Conservation (phyloP, 2,113 vertebrate genomes). For the Balaeniceps rex region DNA sequence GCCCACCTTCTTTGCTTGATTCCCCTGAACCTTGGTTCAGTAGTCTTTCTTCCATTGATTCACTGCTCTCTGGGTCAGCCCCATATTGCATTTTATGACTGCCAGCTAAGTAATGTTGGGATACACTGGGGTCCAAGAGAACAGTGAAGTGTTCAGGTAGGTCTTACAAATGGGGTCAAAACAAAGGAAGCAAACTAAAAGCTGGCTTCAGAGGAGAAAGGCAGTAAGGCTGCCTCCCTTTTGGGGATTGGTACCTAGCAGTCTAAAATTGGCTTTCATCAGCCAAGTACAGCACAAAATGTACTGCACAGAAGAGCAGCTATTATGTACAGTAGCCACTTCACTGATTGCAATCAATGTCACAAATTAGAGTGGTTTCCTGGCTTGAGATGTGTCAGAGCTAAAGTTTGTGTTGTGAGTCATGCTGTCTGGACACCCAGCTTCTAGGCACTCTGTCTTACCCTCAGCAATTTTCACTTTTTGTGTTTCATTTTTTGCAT, state of each 20-base stretch:
- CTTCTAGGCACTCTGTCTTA: background rate
- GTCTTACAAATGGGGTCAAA: background rate
- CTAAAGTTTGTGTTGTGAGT: background rate
- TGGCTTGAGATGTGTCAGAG: slow-evolving; percentile 15
- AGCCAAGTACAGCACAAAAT: slow-evolving; percentile 10
- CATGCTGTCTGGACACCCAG: background rate
- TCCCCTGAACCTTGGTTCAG: background rate
- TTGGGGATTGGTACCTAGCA: background rate
- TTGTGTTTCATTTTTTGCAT: background rate
- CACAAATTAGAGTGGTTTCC: slow-evolving; percentile 59
- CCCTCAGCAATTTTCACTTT: background rate
- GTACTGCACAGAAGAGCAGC: slow-evolving; percentile 7
- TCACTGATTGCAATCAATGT: slow-evolving; percentile 69
- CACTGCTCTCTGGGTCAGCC: background rate
- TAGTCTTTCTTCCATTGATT: background rate
- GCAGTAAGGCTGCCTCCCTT: background rate
- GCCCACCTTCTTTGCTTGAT: background rate
- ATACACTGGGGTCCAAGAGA: background rate
- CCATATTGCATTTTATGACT: background rate
- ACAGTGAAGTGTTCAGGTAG: background rate
- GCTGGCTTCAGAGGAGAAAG: background rate
- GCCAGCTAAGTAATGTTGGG: background rate
- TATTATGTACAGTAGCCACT: slow-evolving; percentile 61
- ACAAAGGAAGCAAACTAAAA: background rate
- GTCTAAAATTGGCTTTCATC: slow-evolving; percentile 30